A percentile compares a stretch with the other conserved stretches of the same genome.
These are phyloP conservation scores for Forbesichthys papilliferus DNA, from an alignment of 2,113 vertebrate genomes.

Conservation along the genomic window DNA sequence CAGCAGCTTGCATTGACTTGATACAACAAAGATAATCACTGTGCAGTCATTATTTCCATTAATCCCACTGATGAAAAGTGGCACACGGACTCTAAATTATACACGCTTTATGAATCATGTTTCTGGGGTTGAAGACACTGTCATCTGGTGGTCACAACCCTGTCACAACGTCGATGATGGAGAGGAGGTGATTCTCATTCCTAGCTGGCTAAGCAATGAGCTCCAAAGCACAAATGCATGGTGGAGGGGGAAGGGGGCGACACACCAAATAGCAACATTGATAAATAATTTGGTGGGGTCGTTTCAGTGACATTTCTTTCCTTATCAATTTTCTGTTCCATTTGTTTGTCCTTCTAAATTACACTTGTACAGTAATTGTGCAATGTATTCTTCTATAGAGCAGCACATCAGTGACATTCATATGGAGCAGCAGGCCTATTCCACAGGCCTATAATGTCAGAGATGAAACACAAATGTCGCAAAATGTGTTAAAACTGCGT, in stretches of 20 bases:
- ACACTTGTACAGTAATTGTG: slow-evolving; percentile 33
- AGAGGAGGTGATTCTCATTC: slow-evolving; percentile 41
- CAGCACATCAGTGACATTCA: slow-evolving; percentile 62
- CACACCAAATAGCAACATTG: slow-evolving; percentile 26
- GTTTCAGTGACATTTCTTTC: slow-evolving; percentile 11
- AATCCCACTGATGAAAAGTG: slow-evolving; percentile 28
- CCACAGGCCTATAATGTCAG: slow-evolving; percentile 28
- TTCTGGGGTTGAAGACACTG: slow-evolving; percentile 30
- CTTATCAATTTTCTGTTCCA: neutral
- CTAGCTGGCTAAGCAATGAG: slow-evolving; percentile 52
- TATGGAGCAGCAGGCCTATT: slow-evolving; percentile 33
- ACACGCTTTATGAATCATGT: slow-evolving; percentile 28
- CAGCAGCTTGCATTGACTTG: slow-evolving; percentile 34
- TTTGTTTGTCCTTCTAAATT: slow-evolving; percentile 16
- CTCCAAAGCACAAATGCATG: slow-evolving; percentile 18
- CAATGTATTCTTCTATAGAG: slow-evolving; percentile 19
- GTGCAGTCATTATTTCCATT: neutral
- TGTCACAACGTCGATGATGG: slow-evolving; percentile 43
- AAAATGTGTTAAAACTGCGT: too few species aligned
- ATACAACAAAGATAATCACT: slow-evolving; percentile 42
- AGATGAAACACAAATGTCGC: neutral
- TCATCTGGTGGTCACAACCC: slow-evolving; percentile 18
- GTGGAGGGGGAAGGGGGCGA: slow-evolving; percentile 14
- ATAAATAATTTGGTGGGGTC: slow-evolving; percentile 28
- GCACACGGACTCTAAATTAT: slow-evolving; percentile 22